Conservation (phyloP, 2,888 invertebrate species). For the Xanthostigma xanthostigma region DNA sequence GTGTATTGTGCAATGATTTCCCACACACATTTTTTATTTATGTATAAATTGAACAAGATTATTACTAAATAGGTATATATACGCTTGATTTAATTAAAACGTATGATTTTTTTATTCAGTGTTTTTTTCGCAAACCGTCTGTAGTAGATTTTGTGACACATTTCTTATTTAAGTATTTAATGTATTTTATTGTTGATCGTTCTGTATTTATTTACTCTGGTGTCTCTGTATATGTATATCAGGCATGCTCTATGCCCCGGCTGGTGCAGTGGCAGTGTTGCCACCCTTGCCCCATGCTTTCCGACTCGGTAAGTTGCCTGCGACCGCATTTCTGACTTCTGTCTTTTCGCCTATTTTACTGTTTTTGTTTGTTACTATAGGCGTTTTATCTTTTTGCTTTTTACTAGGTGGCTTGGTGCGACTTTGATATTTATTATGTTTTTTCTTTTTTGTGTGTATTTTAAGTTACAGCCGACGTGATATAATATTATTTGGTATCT, state of each 20-base stretch:
- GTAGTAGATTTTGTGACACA: too few species aligned
- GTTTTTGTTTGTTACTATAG: not conserved
- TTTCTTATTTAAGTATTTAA: not conserved
- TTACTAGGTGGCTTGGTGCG: not conserved
- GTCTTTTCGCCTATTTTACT: too few species aligned
- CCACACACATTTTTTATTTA: too few species aligned
- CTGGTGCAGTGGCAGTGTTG: conserved; percentile 42
- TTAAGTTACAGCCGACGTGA: not conserved
- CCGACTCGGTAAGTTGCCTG: conserved; percentile 25
- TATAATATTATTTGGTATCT: too few species aligned
- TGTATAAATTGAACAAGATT: too few species aligned
- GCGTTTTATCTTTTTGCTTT: conserved; percentile 3
- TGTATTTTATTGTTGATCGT: not conserved
- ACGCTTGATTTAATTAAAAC: too few species aligned
- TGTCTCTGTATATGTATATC: not conserved
- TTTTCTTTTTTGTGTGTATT: not conserved
- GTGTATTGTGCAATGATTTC: too few species aligned
- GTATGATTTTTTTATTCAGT: too few species aligned
- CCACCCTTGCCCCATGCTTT: conserved; percentile 37
- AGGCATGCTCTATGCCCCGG: conserved; percentile 25
- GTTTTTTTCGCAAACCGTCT: too few species aligned
- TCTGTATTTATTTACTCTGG: not conserved
- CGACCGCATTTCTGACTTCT: too few species aligned
- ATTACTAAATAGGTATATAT: too few species aligned
- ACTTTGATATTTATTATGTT: not conserved